phyloP scores from a whole-genome alignment of 2,113 vertebrate species.

The Setophaga kirtlandii region DNA sequence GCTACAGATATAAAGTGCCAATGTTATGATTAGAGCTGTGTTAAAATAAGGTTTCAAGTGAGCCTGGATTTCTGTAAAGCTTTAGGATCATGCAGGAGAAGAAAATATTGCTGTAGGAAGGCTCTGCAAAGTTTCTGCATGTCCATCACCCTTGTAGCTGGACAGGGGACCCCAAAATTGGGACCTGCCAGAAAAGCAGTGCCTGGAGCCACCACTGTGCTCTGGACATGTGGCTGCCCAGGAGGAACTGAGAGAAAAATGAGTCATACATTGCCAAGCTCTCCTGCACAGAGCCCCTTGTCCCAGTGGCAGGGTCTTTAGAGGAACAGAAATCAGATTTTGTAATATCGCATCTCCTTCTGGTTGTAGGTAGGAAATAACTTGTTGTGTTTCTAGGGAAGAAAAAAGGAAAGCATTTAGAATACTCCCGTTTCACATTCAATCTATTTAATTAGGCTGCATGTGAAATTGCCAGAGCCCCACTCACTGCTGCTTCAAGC shows the following conservation, averaged over 20 bases:
- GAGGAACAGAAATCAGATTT: neutral
- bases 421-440: neutral
- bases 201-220: neutral
- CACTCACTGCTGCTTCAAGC: neutral
- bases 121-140: neutral
- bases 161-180: neutral
- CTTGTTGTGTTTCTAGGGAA: neutral
- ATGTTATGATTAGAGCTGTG: neutral
- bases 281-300: neutral
- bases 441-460: neutral
- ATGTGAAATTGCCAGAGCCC: neutral
- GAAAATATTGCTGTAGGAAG: neutral
- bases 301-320: neutral
- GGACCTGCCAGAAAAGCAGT: neutral
- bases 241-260: neutral
- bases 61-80: neutral
- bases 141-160: neutral
- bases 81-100: neutral
- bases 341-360: neutral
- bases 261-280: neutral
- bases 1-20: neutral
- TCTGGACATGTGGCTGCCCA: neutral
- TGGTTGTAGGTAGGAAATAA: neutral
- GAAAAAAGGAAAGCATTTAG: neutral
- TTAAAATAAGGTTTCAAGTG: neutral